Evolutionary conservation across 2,888 invertebrate species (phyloP), one percentile per base, ranked within the genome.

Genomic region (Miltochrista miniata): DNA sequence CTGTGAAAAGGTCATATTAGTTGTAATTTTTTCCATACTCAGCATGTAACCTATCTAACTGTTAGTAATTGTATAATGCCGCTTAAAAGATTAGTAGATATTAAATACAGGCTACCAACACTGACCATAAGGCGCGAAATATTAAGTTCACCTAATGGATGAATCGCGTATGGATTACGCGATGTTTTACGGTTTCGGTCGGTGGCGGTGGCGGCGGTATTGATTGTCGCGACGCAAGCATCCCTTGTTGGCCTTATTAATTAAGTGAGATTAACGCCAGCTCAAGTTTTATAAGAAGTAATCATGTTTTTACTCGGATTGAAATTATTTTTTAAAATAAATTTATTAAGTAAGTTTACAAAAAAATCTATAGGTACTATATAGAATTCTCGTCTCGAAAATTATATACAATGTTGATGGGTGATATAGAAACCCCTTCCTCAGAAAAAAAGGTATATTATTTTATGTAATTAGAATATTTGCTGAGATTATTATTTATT

Each of bases 171-270:
- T 12, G 47, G 36, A 56, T 61, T 67, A 67, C 9, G 11, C 18
- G 38, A 7, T 11, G 38, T 49, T 51, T 54, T 66, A 64, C 9
- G 65, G 65, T 54, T 66, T 66, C 65, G 48, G 45, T 61, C 54
- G 49, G 47, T 61, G 51, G 49, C 66, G 46, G 45, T 64, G 51
- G 49, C 66, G 46, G 53, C 53, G 44, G 35, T 65, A 65, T 65
- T 58, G 67, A 67, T 63, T 58, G 47, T 52, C 18, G 33, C 15
- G 14, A 46, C 42, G 39, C 24, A 41, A 47, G 43, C 47, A 44
- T 47, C 14, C 51, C 34, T 47, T 38, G 37, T 34, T 38, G 31
- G 45, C 36, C 40, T 41, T 41, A 31, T 18, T 12, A n/a, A 18
- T 40, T 30, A 36, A 45, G 36, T 14, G 33, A 50, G 50, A 50